Evolutionary conservation across 2,797 vertebrate species (phyloP).

Genomic region (Crenichthys baileyi): DNA sequence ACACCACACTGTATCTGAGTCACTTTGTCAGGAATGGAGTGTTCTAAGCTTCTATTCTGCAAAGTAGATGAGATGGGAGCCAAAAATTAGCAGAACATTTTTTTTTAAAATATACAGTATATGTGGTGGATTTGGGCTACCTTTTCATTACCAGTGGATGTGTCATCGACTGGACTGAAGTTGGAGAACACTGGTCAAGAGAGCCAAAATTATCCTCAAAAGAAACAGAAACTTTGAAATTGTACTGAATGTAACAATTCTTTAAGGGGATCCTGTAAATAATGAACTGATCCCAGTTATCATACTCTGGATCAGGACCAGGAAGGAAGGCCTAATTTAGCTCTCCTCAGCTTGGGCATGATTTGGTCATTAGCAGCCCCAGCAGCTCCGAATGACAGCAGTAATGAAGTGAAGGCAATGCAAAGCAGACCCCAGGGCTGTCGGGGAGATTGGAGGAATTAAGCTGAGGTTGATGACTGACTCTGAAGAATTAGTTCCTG

Average conservation of each 20-base stretch:
- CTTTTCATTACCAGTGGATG: neutral
- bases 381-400: conserved; percentile 1
- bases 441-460: neutral
- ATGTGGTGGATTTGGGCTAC: neutral
- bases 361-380: conserved; percentile 25
- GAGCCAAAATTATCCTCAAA: neutral
- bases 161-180: neutral
- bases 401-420: conserved; percentile 42
- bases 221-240: neutral
- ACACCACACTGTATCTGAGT: neutral
- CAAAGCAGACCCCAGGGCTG: conserved; percentile 17
- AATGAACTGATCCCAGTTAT: neutral
- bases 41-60: neutral
- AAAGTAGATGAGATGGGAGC: neutral
- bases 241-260: neutral
- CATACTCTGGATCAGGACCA: neutral
- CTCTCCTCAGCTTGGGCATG: conserved; percentile 3
- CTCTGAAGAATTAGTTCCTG: conserved; percentile 16
- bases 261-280: neutral
- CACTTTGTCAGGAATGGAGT: neutral
- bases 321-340: conserved; percentile 32
- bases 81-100: neutral
- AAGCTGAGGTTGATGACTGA: conserved; percentile 6
- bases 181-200: neutral
- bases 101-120: neutral